These are phyloP conservation scores for Arvicanthis niloticus DNA, from an alignment of 2,113 vertebrate genomes.

Conservation along the genomic window DNA sequence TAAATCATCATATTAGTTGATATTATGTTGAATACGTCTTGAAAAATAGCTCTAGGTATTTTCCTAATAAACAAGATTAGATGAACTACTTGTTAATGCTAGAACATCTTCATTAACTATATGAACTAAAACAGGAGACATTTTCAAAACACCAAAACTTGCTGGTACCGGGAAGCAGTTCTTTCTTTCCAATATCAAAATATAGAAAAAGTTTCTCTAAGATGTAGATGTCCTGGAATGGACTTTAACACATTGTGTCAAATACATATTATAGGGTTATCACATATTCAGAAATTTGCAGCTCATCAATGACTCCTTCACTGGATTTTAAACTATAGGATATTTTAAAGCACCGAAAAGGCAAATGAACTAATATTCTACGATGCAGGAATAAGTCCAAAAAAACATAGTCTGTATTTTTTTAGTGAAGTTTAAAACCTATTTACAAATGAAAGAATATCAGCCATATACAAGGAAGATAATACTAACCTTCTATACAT, in stretches of 20 bases:
- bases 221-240: background rate
- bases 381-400: background rate
- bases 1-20: background rate
- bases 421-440: background rate
- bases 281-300: background rate
- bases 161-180: background rate
- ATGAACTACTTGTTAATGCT: background rate
- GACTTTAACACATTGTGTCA: rapidly evolving
- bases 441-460: background rate
- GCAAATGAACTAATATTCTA: background rate
- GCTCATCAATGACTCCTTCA: rapidly evolving
- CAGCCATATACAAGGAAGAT: rapidly evolving
- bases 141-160: background rate
- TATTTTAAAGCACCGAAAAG: background rate
- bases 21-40: background rate
- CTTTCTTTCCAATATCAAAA: background rate
- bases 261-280: background rate
- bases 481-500: background rate
- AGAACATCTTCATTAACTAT: background rate
- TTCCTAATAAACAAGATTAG: background rate
- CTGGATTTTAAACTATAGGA: background rate
- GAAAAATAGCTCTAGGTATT: background rate
- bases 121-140: rapidly evolving
- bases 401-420: background rate
- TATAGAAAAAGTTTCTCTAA: background rate